Evolutionary conservation across 92 coral and sea anemone species (phyloP).

Genomic region (Desmophyllum pertusum): DNA sequence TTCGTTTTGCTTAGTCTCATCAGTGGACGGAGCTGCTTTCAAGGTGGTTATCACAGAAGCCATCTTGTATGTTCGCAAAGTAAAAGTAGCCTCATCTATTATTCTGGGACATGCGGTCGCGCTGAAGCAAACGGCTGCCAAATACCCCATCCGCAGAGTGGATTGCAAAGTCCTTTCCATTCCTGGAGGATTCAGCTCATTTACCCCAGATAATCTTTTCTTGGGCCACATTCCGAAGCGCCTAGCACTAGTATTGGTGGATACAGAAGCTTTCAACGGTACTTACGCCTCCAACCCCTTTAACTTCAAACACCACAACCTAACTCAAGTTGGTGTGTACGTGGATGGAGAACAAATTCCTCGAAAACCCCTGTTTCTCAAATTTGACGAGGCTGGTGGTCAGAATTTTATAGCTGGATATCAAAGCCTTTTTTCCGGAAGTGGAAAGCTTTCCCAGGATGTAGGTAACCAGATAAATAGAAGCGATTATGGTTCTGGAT

Average conservation of each 20-base stretch:
- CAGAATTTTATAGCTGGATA: too few relatives aligned
- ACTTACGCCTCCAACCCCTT: slow-evolving; percentile 54
- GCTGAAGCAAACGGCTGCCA: slow-evolving; percentile 62
- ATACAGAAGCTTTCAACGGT: slow-evolving; percentile 66
- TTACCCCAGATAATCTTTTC: slow-evolving; percentile 64
- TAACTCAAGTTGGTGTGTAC: too few relatives aligned
- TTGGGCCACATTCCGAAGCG: slow-evolving; percentile 64
- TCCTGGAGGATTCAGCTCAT: slow-evolving; percentile 52
- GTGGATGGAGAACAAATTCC: too few relatives aligned
- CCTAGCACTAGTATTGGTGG: slow-evolving; percentile 59
- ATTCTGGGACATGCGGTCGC: slow-evolving; percentile 58
- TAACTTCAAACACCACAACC: too few relatives aligned
- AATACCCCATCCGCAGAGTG: slow-evolving; percentile 68
- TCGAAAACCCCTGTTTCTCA: too few relatives aligned
- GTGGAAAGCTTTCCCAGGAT: slow-evolving; percentile 50
- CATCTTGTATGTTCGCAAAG: slow-evolving; percentile 62
- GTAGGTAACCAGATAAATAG: slow-evolving; percentile 58
- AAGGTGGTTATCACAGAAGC: slow-evolving; percentile 68
- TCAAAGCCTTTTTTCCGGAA: slow-evolving; percentile 52
- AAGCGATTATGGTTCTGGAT: slow-evolving; percentile 51
- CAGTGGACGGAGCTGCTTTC: slow-evolving; percentile 46
- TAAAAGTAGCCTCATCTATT: slow-evolving; percentile 60
- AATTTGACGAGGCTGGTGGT: too few relatives aligned
- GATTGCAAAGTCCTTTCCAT: slow-evolving; percentile 57
- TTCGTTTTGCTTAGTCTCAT: slow-evolving; percentile 67